These are phyloP conservation scores for Pampusana beccarii DNA, from an alignment of 2,113 vertebrate species.

Conservation along the genomic window DNA sequence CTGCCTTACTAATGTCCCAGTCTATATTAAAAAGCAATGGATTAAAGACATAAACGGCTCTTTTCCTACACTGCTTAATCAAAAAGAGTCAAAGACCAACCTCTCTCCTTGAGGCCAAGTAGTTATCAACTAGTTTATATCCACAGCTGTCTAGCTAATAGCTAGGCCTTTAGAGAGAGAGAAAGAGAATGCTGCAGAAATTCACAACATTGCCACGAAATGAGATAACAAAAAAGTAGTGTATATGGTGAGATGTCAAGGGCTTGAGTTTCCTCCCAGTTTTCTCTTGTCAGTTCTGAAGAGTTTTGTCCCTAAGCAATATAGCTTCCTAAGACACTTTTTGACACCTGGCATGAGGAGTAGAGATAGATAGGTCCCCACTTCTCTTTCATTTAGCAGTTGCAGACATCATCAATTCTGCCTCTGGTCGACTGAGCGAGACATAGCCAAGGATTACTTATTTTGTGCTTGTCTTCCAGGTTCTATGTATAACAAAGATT, in stretches of 20 bases:
- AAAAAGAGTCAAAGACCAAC: slow-evolving; percentile 12
- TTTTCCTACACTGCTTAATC: slow-evolving; percentile 2
- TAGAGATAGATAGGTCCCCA: background rate
- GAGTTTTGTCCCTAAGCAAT: background rate
- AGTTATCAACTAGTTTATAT: slow-evolving; percentile 38
- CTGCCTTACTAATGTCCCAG: background rate
- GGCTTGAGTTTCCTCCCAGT: background rate
- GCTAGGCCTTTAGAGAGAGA: background rate
- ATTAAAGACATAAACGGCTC: slow-evolving; percentile 11
- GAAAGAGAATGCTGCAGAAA: background rate
- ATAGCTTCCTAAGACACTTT: slow-evolving; percentile 8
- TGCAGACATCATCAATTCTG: slow-evolving; percentile 9
- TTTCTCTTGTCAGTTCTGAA: background rate
- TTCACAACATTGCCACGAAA: background rate
- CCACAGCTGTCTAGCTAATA: background rate
- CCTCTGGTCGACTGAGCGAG: background rate
- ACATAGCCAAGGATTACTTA: background rate
- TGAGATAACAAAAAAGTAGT: background rate
- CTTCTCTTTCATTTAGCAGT: slow-evolving; percentile 12
- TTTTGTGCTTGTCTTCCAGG: background rate
- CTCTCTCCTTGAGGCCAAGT: background rate
- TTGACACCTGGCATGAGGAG: background rate
- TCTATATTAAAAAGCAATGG: slow-evolving; percentile 20
- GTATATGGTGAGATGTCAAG: background rate
- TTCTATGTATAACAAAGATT: background rate